phyloP scores from a whole-genome alignment of 1,140 invertebrate species.

The Drosophila erecta region DNA sequence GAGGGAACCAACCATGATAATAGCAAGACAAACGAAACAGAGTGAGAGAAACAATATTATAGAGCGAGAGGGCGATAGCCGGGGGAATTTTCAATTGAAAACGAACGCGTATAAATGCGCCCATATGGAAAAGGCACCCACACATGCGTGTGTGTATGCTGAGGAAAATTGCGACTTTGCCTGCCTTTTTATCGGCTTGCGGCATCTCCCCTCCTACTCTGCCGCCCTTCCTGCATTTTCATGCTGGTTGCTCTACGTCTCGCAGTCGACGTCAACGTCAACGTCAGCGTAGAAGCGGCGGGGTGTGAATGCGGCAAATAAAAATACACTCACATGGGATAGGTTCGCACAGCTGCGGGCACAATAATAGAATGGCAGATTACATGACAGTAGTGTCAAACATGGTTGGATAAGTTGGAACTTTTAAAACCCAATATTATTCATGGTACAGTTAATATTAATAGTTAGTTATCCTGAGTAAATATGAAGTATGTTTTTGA shows the following conservation, averaged over 20 bases:
- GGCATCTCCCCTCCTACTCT: constrained; percentile 35
- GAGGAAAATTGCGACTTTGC: constrained; percentile 61
- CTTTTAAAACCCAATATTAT: not conserved
- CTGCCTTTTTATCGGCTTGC: constrained; percentile 55
- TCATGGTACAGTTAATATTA: too few species aligned
- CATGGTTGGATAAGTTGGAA: not conserved
- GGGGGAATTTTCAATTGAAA: constrained; percentile 73
- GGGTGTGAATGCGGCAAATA: constrained; percentile 69
- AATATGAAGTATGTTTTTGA: too few species aligned
- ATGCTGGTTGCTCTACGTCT: constrained; percentile 64
- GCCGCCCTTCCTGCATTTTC: constrained; percentile 50
- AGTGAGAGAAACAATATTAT: constrained; percentile 25
- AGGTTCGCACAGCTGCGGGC: constrained; percentile 4
- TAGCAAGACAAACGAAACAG: constrained; percentile 65
- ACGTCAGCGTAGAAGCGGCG: constrained; percentile 18
- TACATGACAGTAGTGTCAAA: not conserved
- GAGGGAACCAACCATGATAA: constrained; percentile 58
- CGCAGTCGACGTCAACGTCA: constrained; percentile 30
- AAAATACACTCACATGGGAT: constrained; percentile 30
- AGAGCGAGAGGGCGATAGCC: constrained; percentile 23
- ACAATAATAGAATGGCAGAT: not conserved
- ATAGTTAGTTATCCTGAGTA: too few species aligned
- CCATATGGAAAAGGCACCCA: constrained; percentile 71
- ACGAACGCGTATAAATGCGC: constrained; percentile 76
- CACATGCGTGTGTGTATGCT: not conserved